A percentile compares a stretch with the other conserved stretches of the same genome.
phyloP scores from a whole-genome alignment of 2,113 vertebrate genomes.

The Theristicus caerulescens region DNA sequence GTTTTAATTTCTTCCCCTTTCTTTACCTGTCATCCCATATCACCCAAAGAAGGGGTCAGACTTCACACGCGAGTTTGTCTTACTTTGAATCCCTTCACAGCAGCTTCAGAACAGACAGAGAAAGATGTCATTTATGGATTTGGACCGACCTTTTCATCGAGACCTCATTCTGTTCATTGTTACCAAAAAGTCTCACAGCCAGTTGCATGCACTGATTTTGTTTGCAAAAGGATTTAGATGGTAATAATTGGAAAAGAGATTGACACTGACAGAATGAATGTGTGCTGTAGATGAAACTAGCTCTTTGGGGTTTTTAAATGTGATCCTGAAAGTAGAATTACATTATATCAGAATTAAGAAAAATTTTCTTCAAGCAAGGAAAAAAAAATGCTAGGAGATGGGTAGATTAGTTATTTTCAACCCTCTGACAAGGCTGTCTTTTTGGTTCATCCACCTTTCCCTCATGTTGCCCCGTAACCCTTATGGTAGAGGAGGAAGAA shows the following conservation, averaged over 20 bases:
- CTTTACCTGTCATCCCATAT: neutral
- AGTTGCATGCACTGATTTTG: neutral
- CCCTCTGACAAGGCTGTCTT: neutral
- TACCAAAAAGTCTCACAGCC: neutral
- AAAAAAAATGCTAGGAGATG: neutral
- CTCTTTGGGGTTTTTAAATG: neutral
- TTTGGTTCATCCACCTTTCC: neutral
- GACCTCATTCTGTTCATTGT: neutral
- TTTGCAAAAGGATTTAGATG: neutral
- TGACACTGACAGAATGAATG: neutral
- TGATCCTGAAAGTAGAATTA: neutral
- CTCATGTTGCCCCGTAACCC: neutral
- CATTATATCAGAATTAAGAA: neutral
- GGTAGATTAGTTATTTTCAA: neutral
- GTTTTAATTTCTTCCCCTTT: neutral
- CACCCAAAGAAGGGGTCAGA: neutral
- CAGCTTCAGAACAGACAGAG: neutral
- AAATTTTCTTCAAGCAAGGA: neutral
- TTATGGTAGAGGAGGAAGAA: neutral
- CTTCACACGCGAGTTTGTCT: neutral
- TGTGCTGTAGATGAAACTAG: neutral
- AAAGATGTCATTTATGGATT: neutral
- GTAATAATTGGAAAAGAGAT: neutral
- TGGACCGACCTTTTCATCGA: neutral
- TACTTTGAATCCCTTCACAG: neutral